Evolutionary conservation across 2,113 vertebrate species (phyloP), one percentile per base, ranked within the genome.

Genomic region (Toxostoma redivivum): DNA sequence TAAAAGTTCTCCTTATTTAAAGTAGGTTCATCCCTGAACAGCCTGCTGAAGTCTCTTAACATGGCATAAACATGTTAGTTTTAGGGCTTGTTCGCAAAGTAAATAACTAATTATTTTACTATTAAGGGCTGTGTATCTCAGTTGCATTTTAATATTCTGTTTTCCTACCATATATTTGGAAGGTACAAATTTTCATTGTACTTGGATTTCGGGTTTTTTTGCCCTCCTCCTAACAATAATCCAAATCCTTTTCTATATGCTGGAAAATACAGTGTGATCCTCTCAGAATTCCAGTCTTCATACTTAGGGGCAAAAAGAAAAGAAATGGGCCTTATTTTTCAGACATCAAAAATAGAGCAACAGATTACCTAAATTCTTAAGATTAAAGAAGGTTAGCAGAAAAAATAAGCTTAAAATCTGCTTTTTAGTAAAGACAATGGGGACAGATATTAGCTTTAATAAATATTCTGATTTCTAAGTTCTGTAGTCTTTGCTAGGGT

Each of bases 171-270:
- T 23, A 20, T 8, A 23, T 66, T 71, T 78, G 79, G 33, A 64
- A 72, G 9, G 3, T 23, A 51, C 10, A 25, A 8, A 48, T 70
- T 86, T 91, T 48, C 20, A 31, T 40, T 8, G 5, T 48, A 8
- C 6, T 35, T 70, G 10, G 5, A 25, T 66, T 90, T 79, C 11
- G 9, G 9, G 4, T 28, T n/a, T 16, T 5, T 3, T 5, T 2
- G 0, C 3, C 0, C 24, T 20, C 22, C 7, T 4, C 24, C 31
- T 15, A 38, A 27, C 5, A 73, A 27, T 38, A 88, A 45, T 40
- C 3, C 28, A 40, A 64, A 80, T 2, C 17, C 7, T 82, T 58
- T 56, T 67, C 28, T 42, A 16, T 25, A 69, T 18, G 10, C 23
- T 69, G 40, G 27, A 95, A 71, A 90, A n/a, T 25, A 31, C 11